These are phyloP conservation scores for Apamea sordens DNA, from an alignment of 2,888 invertebrate species.

Conservation along the genomic window DNA sequence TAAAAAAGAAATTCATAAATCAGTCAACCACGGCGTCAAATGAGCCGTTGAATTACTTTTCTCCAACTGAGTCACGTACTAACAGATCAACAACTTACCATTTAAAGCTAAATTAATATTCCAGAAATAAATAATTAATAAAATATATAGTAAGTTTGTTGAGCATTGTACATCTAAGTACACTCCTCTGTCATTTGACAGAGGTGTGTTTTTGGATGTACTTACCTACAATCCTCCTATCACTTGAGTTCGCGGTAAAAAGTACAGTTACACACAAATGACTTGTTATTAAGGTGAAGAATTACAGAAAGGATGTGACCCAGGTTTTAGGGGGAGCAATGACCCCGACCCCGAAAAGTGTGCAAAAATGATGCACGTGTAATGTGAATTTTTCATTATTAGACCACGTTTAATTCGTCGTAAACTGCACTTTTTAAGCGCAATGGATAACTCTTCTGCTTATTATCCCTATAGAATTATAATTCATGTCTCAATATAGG, in stretches of 20 bases:
- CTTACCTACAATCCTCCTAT: too few species aligned
- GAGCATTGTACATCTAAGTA: not conserved
- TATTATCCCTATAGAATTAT: too few species aligned
- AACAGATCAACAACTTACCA: not conserved
- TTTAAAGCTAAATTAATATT: not conserved
- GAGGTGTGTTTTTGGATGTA: too few species aligned
- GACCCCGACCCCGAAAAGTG: constrained; percentile 1
- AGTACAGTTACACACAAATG: constrained; percentile 39
- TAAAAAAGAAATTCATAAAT: not conserved
- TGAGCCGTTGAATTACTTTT: not conserved
- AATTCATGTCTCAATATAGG: not conserved
- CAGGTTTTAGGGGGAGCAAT: constrained; percentile 12
- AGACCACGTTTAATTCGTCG: not conserved
- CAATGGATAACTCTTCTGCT: too few species aligned
- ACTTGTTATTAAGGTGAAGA: constrained; percentile 30
- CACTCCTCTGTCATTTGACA: constrained; percentile 2
- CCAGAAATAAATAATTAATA: not conserved
- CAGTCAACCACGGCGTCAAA: not conserved
- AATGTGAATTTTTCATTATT: not conserved
- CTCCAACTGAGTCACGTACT: not conserved
- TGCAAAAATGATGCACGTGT: not conserved
- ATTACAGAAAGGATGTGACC: constrained; percentile 10
- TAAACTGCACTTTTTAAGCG: too few species aligned
- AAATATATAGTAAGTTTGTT: not conserved
- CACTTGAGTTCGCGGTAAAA: constrained; percentile 4